A percentile compares a stretch with the other conserved stretches of the same genome.
Conservation (phyloP, 2,888 invertebrate genomes). For the Ectropis crepuscularia region DNA sequence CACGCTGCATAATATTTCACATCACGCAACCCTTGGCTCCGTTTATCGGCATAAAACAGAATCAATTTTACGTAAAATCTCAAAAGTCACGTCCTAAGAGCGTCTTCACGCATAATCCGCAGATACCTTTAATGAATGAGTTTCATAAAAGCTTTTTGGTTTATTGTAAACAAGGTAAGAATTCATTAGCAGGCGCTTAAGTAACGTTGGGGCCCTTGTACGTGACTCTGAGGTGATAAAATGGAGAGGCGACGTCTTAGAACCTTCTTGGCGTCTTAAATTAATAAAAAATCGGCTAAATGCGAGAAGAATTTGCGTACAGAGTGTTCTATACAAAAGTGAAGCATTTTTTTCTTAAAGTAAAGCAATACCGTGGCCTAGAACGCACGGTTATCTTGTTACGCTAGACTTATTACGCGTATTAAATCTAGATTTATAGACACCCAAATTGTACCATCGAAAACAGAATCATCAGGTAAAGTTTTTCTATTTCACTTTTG, state of each 20-base stretch:
- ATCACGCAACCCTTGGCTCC: constrained; percentile 54
- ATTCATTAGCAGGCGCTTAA: constrained; percentile 69
- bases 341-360: too few species aligned
- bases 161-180: constrained; percentile 77
- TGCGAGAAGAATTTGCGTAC: too few species aligned
- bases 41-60: constrained; percentile 53
- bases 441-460: too few species aligned
- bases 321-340: too few species aligned
- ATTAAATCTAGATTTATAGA: too few species aligned
- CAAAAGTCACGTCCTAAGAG: constrained; percentile 67
- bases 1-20: constrained; percentile 48
- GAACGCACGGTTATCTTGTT: too few species aligned
- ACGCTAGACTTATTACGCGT: too few species aligned
- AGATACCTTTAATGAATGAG: constrained; percentile 70
- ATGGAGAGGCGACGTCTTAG: constrained; percentile 54
- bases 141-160: constrained; percentile 74
- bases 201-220: constrained; percentile 58
- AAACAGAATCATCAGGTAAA: too few species aligned
- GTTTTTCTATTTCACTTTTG: too few species aligned
- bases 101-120: constrained; percentile 71
- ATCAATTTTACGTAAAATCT: constrained; percentile 62
- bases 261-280: constrained; percentile 57
- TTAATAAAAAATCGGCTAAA: constrained; percentile 52
- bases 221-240: constrained; percentile 74
- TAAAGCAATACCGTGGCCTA: too few species aligned